Base-by-base conservation (phyloP, 2,888 invertebrate species). In the Nesidiocoris tenuis region DNA sequence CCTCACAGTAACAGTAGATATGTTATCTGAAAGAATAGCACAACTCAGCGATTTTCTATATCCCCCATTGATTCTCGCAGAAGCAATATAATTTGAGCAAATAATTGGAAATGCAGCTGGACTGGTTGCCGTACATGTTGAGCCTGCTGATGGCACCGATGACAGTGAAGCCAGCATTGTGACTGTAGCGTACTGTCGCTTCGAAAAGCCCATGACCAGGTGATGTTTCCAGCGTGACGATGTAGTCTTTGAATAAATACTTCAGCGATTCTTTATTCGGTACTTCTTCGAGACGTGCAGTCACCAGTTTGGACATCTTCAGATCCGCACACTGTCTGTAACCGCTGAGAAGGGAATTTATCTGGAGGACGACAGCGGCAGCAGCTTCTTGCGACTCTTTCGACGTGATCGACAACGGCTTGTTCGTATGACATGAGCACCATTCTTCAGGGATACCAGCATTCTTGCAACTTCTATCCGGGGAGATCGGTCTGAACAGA, bases 361-460 rank as follows among this genome's bases (percentile, higher is more conserved):
- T 72, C 39, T 72, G 72, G n/a, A 72, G 61, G 16, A 72, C 63
- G 21, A 72, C 72, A 16, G 61, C 61, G 0, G 61, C 72, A 21
- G 72, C 72, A 5, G 72, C 72, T 63, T 72, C 61, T 18, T 63
- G 61, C 1, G 72, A 61, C 39, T 61, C 72, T 61, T 61, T 72
- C 19, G 72, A 72, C 25, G 21, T 39, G 1, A 84, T 84, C 0
- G 86, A 82, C 18, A 93, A 82, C 79, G 87, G 86, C 67, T 84
- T 84, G 71, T 88, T 89, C 76, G 87, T 87, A 81, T 93, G 91
- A 80, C 96, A 96, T 21, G 94, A 92, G 83, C 96, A 96, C 91
- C 92, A 96, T 82, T 95, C 93, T 23, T 90, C 89, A 0, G 90
- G 88, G 76, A 97, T 93, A 0, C 86, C 89, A 0, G 96, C 95